Base-by-base conservation (phyloP, 2,888 invertebrate genomes). In the Caenorhabditis parvicauda region DNA sequence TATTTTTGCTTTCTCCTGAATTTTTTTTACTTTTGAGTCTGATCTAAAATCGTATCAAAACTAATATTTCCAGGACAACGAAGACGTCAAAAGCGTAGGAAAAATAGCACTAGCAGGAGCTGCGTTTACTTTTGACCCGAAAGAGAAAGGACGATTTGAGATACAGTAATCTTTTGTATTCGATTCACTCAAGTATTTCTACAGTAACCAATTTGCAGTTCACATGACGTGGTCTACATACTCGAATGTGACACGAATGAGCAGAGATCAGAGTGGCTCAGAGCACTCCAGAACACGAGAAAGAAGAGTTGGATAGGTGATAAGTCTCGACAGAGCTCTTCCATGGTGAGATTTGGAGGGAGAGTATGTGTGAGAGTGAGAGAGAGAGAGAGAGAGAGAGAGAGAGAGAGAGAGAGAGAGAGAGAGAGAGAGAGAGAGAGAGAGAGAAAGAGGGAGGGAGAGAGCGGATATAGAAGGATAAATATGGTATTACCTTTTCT, bases 61-160 rank as follows among this genome's bases (percentile, higher is more conserved):
- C 17, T 4, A 32, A 5, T 3, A 14, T 39, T 53, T 55, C 52
- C 62, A 74, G 61, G 73, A 70, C 28, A 59, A 68, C 3, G 62
- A 65, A 22, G 78, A 78, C 55, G 66, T 76, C 6, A 64, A 69
- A 39, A 73, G 72, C 43, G 55, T 68, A 17, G 78, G 77, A 7
- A 53, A 75, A 27, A 59, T 77, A 17, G 55, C 66, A 14, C 54
- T 78, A 32, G 57, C 59, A 21, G 77, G 77, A 2, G 75, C 77
- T 24, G 78, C 78, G 3, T 76, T 78, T 47, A 75, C 74, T 0
- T 76, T 72, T 57, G 73, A 78, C 57, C 75, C 78, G 3, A 55
- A 64, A 22, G 74, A 77, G 42, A 67, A 66, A 38, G 76, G 76
- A 9, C 51, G 69, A n/a, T 78, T 78, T 58, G 77, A 76, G 32